Base-by-base conservation (phyloP, 2,113 vertebrate genomes). In the Tamias sibiricus region DNA sequence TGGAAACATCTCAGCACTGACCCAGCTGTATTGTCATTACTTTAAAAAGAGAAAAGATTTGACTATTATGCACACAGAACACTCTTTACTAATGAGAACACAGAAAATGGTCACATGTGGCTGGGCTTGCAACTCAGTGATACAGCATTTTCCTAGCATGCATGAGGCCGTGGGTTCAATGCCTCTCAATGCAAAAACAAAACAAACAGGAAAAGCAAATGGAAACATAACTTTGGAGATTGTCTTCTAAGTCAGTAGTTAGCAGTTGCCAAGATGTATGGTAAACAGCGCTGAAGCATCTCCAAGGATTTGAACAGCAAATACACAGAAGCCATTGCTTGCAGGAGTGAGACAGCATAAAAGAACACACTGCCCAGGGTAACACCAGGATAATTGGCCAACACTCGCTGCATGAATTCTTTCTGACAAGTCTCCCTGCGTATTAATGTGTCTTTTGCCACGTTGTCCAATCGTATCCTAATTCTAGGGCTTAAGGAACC, bases 361-460 rank as follows among this genome's bases (percentile, higher is more conserved):
- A 96, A 90, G 47, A 59, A n/a, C 6, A 6, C 0, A 4, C 30
- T 54, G 54, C 16, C 44, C 62, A 13, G 77, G n/a, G 86, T 44
- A 59, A 47, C 7, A 2, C n/a, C 72, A 71, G 17, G 24, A 85
- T 91, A 91, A 95, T 19, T 69, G 74, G 81, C 37, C 72, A 35
- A 20, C 22, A 1, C 8, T 52, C 28, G 0, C 81, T 0, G 0
- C 0, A 0, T 14, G 28, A 0, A 0, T 77, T 80, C 88, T 81
- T 91, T 83, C 68, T 44, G 77, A 85, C 72, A 89, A 59, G 49
- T 24, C 86, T 95, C 35, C 0, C 0, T 14, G 35, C 37, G 30
- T 44, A 35, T 86, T 87, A 85, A 54, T 13, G 5, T 30, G 35
- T 40, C 62, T 79, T 86, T 79, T 66, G 69, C 89, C 79, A 93